A percentile compares a stretch with the other conserved stretches of the same genome.
phyloP scores from a whole-genome alignment of 2,888 invertebrate genomes.

The Cephonodes hylas region DNA sequence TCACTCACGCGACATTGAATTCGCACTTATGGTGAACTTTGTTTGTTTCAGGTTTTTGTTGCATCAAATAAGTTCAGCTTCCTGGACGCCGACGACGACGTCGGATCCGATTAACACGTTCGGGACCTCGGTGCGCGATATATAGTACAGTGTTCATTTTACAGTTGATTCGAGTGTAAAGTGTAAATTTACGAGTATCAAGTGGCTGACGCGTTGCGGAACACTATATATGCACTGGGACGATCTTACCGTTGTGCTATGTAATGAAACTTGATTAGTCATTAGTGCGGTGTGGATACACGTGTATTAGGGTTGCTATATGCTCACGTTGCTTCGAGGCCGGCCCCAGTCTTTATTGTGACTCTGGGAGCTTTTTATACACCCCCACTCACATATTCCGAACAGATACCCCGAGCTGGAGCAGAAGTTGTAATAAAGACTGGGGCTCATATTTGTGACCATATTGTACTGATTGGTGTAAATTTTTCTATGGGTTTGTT shows the following conservation, averaged over 20 bases:
- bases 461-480: conserved; percentile 75
- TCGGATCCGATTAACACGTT: conserved; percentile 64
- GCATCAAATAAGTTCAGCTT: conserved; percentile 89
- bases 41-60: conserved; percentile 84
- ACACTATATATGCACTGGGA: conserved; percentile 56
- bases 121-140: conserved; percentile 39
- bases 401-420: conserved; percentile 22
- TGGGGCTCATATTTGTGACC: conserved; percentile 68
- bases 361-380: conserved; percentile 15
- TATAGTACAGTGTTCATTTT: conserved; percentile 53
- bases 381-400: conserved; percentile 9
- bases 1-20: neutral
- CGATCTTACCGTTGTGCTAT: conserved; percentile 65
- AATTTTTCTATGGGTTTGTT: conserved; percentile 78
- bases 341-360: conserved; percentile 67
- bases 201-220: conserved; percentile 58
- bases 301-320: conserved; percentile 60
- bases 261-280: conserved; percentile 65
- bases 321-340: conserved; percentile 63
- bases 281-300: conserved; percentile 66
- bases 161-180: conserved; percentile 72
- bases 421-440: conserved; percentile 47
- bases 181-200: conserved; percentile 74
- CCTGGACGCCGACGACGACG: conserved; percentile 84
- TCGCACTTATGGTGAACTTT: conserved; percentile 9